Conservation (phyloP, 2,888 invertebrate species). For the Diabrotica balteata region DNA sequence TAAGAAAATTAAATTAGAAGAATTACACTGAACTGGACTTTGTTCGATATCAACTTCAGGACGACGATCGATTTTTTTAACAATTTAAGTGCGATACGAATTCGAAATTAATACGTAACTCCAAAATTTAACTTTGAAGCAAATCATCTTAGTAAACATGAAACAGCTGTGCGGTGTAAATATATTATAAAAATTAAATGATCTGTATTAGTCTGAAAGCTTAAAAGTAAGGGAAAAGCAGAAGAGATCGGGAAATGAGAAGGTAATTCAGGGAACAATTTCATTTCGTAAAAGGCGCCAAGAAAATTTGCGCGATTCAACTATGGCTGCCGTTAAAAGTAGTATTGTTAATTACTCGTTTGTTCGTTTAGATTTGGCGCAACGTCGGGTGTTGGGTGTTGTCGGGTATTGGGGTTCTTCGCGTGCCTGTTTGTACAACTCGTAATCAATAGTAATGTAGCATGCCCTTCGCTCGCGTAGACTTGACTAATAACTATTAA, state of each 20-base stretch:
- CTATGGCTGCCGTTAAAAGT: slow-evolving; percentile 32
- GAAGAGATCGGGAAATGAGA: not conserved
- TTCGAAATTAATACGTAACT: too few species aligned
- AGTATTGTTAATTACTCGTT: slow-evolving; percentile 50
- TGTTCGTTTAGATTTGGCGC: slow-evolving; percentile 55
- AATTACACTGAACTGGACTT: too few species aligned
- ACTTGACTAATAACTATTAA: slow-evolving; percentile 61
- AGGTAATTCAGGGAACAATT: not conserved
- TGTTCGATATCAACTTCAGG: too few species aligned
- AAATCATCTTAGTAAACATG: too few species aligned
- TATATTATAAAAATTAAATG: too few species aligned
- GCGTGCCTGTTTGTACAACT: slow-evolving; percentile 54
- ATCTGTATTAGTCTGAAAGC: too few species aligned
- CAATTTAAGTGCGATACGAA: too few species aligned
- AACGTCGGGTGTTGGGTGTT: slow-evolving; percentile 44
- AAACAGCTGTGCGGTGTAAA: too few species aligned
- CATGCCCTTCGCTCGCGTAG: slow-evolving; percentile 50
- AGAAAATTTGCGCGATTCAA: not conserved
- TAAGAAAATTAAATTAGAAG: too few species aligned
- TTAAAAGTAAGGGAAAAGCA: too few species aligned
- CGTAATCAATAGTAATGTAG: slow-evolving; percentile 58
- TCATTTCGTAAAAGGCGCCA: not conserved
- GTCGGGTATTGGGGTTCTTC: slow-evolving; percentile 37
- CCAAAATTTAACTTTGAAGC: too few species aligned
- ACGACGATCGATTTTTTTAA: too few species aligned